These are phyloP conservation scores for Spodoptera picta DNA, from an alignment of 2,888 invertebrate genomes.

Conservation along the genomic window DNA sequence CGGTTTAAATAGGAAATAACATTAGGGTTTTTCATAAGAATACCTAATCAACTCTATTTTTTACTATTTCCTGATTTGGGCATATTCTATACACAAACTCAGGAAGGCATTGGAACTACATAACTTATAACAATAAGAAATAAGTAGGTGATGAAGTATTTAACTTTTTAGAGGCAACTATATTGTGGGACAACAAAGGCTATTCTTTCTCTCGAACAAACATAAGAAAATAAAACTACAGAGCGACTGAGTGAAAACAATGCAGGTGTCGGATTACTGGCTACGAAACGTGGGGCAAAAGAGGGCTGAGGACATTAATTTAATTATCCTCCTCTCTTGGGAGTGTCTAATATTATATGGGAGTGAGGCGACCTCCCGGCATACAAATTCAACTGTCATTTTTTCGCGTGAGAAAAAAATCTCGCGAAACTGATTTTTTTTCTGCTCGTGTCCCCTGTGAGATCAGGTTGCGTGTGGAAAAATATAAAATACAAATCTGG, in stretches of 20 bases:
- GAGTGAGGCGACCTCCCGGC: constrained; percentile 77
- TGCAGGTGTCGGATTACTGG: constrained; percentile 87
- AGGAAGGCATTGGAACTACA: too few relatives aligned
- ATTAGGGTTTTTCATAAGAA: too few relatives aligned
- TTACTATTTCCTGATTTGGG: too few relatives aligned
- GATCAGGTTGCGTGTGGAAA: constrained; percentile 82
- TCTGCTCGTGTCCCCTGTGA: constrained; percentile 78
- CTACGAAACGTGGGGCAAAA: constrained; percentile 76
- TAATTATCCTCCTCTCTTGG: constrained; percentile 84
- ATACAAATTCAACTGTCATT: constrained; percentile 85
- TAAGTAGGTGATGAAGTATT: too few relatives aligned
- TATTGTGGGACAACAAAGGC: constrained; percentile 8
- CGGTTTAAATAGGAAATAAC: too few relatives aligned
- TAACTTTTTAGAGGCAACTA: background rate
- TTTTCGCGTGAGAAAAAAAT: constrained; percentile 88
- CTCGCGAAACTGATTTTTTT: constrained; percentile 81
- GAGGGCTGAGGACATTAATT: constrained; percentile 87
- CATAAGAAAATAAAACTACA: constrained; percentile 68
- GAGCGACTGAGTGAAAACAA: constrained; percentile 75
- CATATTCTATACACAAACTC: too few relatives aligned
- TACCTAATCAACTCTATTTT: too few relatives aligned
- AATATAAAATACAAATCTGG: constrained; percentile 79
- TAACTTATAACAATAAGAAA: too few relatives aligned
- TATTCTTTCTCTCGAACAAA: constrained; percentile 49
- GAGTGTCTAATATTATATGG: constrained; percentile 84